Evolutionary conservation across 2,888 invertebrate genomes (phyloP), one percentile per base, ranked within the genome.

Genomic region (Therioaphis trifolii): DNA sequence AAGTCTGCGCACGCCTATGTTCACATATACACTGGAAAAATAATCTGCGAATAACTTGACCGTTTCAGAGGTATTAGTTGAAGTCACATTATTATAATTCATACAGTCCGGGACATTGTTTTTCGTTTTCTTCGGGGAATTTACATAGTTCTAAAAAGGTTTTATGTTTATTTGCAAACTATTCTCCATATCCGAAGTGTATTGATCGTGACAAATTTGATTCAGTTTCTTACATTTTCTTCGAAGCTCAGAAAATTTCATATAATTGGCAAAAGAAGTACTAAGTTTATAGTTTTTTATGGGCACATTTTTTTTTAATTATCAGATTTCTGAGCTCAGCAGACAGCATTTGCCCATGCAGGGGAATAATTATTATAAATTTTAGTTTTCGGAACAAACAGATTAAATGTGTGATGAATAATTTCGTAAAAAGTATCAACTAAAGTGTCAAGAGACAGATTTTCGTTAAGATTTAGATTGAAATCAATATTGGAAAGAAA

Each of bases 11-110:
- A n/a, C n/a, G n/a, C n/a, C n/a, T n/a, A n/a, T n/a, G n/a, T 18
- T 72, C 11, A 18, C 49, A 72, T 72, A 72, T 29, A 52, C 72
- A 72, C 46, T 69, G 21, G 46, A 46, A 69, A 69, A 69, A 69
- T 69, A 66, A 40, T 66, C 21, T 18, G 66, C 46, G 21, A 71
- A 71, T 71, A 71, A 27, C 21, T 69, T 21, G 7, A 72, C 52
- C 1, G 52, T 52, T 72, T 52, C 72, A 52, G 35, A 55, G 5
- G 7, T 49, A n/a, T 72, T 72, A 1, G 4, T 29, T 27, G 49
- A 72, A 7, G 29, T 49, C 3, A n/a, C 4, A 12, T 49, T 49
- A 71, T 49, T 49, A 71, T 71, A 71, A 9, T 71, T 71, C 24
- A 71, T 15, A 14, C 46, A 69, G 15, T 71, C 24, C 9, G 71